These are phyloP conservation scores for Falco novaeseelandiae DNA, from an alignment of 2,797 vertebrate species.

Conservation along the genomic window DNA sequence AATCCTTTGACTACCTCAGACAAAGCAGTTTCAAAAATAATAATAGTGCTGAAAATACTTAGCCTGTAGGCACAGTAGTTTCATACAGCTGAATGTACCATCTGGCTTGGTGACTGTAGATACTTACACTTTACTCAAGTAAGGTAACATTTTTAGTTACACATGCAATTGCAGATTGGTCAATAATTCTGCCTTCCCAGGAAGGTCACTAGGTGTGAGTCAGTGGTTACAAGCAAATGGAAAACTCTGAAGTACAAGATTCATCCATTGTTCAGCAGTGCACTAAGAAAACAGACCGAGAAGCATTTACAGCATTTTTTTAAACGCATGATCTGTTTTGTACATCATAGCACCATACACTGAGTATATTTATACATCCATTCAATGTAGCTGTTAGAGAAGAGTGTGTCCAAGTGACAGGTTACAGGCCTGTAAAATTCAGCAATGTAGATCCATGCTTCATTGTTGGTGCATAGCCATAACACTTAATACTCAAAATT, in stretches of 20 bases:
- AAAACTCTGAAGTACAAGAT: background rate
- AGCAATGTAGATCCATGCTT: background rate
- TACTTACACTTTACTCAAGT: background rate
- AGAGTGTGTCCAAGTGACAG: background rate
- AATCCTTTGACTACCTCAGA: background rate
- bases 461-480: background rate
- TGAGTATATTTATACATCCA: background rate
- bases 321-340: background rate
- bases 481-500: background rate
- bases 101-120: background rate
- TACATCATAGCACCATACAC: background rate
- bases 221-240: background rate
- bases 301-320: background rate
- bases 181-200: background rate
- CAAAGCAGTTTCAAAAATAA: background rate
- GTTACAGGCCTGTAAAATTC: background rate
- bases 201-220: background rate
- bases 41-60: background rate
- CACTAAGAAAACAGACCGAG: background rate
- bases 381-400: background rate
- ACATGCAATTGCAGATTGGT: background rate
- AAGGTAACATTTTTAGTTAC: conserved; percentile 4
- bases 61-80: background rate
- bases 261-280: background rate
- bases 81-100: background rate